These are phyloP conservation scores for Machimus atricapillus DNA, from an alignment of 2,888 invertebrate genomes.

Conservation along the genomic window DNA sequence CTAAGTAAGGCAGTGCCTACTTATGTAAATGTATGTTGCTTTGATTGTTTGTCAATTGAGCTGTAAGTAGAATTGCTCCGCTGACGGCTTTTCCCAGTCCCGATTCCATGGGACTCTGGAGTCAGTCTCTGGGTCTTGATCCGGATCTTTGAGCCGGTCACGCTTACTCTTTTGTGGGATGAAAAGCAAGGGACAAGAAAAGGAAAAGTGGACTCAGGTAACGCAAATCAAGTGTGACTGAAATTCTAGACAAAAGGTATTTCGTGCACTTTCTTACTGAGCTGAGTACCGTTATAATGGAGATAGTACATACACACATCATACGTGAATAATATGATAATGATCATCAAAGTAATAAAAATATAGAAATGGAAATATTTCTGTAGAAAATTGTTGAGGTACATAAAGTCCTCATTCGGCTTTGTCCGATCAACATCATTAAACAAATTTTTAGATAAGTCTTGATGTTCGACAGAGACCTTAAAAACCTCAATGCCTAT, in stretches of 20 bases:
- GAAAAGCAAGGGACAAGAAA: not conserved
- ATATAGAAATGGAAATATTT: not conserved
- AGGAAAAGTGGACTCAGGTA: not conserved
- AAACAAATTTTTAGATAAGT: no score
- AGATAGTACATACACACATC: no score
- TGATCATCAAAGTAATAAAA: not conserved
- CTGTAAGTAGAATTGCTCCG: not conserved
- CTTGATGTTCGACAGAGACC: no score
- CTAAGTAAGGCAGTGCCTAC: not conserved
- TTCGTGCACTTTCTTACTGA: not conserved
- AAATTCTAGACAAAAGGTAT: conserved; percentile 4
- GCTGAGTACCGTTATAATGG: not conserved
- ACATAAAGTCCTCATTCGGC: not conserved
- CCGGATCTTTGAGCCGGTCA: conserved; percentile 12
- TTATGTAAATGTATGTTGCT: conserved; percentile 23
- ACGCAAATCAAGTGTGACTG: not conserved
- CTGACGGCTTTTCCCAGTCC: not conserved
- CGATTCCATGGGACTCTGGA: not conserved
- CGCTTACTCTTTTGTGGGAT: not conserved
- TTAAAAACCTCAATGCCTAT: no score
- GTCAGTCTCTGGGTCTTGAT: not conserved
- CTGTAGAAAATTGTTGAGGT: not conserved
- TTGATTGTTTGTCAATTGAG: conserved; percentile 28
- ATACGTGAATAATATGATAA: no score
- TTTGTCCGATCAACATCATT: no score